Percentiles rank a stretch among this genome's conserved stretches.
Evolutionary conservation across 2,888 invertebrate species (phyloP).

Genomic region (Hypena proboscidalis): DNA sequence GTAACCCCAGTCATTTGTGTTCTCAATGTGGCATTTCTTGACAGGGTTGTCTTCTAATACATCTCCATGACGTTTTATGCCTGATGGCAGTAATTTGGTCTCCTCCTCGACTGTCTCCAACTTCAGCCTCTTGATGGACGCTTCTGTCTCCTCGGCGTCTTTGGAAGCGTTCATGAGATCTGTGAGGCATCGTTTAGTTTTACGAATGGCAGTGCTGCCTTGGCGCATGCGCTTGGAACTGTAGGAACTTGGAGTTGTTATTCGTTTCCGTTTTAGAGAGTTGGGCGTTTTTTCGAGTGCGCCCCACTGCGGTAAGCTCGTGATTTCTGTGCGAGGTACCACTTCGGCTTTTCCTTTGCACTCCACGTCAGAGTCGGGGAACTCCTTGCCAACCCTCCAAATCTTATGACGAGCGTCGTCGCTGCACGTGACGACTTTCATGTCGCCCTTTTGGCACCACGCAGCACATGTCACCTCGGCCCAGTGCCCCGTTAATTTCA

Average conservation of each 20-base stretch:
- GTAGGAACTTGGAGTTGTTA: constrained; percentile 48
- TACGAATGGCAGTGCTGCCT: constrained; percentile 38
- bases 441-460: constrained; percentile 88
- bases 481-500: constrained; percentile 90
- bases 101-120: constrained; percentile 46
- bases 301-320: constrained; percentile 56
- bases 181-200: constrained; percentile 72
- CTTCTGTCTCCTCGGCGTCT: constrained; percentile 53
- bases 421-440: constrained; percentile 91
- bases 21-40: constrained; percentile 35
- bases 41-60: constrained; percentile 46
- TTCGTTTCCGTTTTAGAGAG: constrained; percentile 68
- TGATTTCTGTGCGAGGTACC: constrained; percentile 50
- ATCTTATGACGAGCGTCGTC: constrained; percentile 93
- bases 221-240: constrained; percentile 45
- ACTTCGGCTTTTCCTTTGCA: constrained; percentile 67
- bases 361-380: constrained; percentile 56
- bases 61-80: constrained; percentile 63
- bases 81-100: constrained; percentile 44
- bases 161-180: constrained; percentile 66
- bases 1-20: constrained; percentile 55
- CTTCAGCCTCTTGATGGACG: constrained; percentile 53
- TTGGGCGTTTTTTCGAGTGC: constrained; percentile 78
- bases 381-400: constrained; percentile 88
- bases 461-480: constrained; percentile 95